Base-by-base conservation (phyloP, 2,113 vertebrate species). In the Cyanoramphus novaezelandiae region DNA sequence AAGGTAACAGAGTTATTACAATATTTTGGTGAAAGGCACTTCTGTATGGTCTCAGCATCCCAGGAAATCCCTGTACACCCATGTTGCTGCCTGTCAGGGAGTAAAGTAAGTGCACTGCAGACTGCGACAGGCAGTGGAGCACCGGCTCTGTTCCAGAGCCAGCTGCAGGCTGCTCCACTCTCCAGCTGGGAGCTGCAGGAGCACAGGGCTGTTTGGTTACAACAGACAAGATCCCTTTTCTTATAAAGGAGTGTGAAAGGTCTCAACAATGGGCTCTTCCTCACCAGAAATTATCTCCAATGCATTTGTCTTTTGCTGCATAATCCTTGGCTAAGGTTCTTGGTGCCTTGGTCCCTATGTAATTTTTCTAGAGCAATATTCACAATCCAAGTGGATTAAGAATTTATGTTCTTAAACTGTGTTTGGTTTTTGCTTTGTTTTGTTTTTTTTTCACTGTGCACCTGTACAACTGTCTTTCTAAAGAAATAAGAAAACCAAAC, bases 81-180 rank as follows among this genome's bases (percentile, higher is more conserved):
- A 37, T 2, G 4, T 15, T 2, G 1, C 2, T 15, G n/a, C 0
- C 4, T 20, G 37, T 5, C 41, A 19, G 71, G 0, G 12, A 20
- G 76, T 37, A 37, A 37, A 37, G 59, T 9, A 5, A 1, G 1
- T 23, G 52, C 68, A 0, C 0, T 10, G 31, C 67, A 31, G 65
- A 19, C 20, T 6, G 1, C 0, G 14, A 7, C 1, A 17, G 37
- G 24, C 39, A 3, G 44, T 0, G 17, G 13, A 23, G 60, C 23
- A 28, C 11, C 0, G 10, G 21, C 2, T 7, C 33, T 35, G 50
- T 41, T 33, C 13, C 13, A 29, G 55, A 29, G 17, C 3, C 3
- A 10, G 55, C 63, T 55, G 50, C 50, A 47, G 29, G 39, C 64
- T 28, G 31, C 55, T 10, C 6, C 7, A 4, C 11, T 17, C n/a